Evolutionary conservation across 2,888 invertebrate genomes (phyloP).

Genomic region (Chrysotoxum bicinctum): DNA sequence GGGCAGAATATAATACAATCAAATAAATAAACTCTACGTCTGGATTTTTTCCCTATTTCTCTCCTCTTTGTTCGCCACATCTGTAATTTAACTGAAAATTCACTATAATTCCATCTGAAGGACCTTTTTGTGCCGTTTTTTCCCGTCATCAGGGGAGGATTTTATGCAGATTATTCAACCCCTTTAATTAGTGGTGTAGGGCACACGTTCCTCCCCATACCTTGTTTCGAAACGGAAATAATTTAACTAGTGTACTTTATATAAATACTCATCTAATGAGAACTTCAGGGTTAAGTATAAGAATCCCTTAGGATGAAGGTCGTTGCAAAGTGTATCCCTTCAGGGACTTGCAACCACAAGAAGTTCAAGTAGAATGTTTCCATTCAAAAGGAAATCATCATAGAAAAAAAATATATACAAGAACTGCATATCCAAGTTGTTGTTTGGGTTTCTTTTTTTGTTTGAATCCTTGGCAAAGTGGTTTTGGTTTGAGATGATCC

Average conservation of each 20-base stretch:
- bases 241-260: slow-evolving; percentile 22
- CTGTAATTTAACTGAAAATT: slow-evolving; percentile 57
- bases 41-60: slow-evolving; percentile 35
- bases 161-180: slow-evolving; percentile 52
- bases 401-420: slow-evolving; percentile 19
- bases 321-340: slow-evolving; percentile 13
- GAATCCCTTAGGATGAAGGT: slow-evolving; percentile 54
- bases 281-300: slow-evolving; percentile 57
- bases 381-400: slow-evolving; percentile 47
- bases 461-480: background rate
- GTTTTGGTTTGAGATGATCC: slow-evolving; percentile 6
- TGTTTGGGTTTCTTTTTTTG: background rate
- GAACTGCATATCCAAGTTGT: slow-evolving; percentile 18
- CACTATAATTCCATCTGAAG: slow-evolving; percentile 34
- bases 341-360: slow-evolving; percentile 16
- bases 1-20: slow-evolving; percentile 54
- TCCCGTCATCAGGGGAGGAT: background rate
- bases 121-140: background rate
- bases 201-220: background rate
- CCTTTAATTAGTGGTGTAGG: slow-evolving; percentile 67
- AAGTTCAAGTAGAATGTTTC: background rate
- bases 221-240: background rate
- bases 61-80: slow-evolving; percentile 33
- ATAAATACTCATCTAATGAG: background rate
- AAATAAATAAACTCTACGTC: slow-evolving; percentile 52